Conservation (phyloP, 2,888 invertebrate genomes). For the Nomada fabriciana region DNA sequence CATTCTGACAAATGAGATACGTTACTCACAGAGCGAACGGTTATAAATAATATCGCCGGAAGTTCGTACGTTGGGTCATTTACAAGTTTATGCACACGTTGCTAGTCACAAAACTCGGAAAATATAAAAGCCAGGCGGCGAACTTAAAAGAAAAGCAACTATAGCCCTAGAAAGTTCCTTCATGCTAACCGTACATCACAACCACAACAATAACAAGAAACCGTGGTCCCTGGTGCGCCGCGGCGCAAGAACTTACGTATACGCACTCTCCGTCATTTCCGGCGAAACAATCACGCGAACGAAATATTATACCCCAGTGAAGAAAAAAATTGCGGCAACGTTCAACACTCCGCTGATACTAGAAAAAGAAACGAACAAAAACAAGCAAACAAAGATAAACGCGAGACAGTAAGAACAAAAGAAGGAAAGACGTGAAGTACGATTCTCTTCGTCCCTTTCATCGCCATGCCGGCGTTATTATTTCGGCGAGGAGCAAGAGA, state of each 20-base stretch:
- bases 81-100: conserved; percentile 20
- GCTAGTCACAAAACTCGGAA: conserved; percentile 17
- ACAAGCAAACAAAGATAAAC: too few species aligned
- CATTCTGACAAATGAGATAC: background rate
- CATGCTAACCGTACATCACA: conserved; percentile 18
- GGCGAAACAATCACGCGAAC: background rate
- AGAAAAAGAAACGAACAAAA: background rate
- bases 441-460: background rate
- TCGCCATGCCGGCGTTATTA: background rate
- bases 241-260: background rate
- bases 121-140: conserved; percentile 7
- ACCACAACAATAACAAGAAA: conserved; percentile 13
- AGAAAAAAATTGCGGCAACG: background rate
- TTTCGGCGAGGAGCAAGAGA: conserved; percentile 15
- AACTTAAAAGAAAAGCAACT: conserved; percentile 4
- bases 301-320: background rate
- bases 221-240: background rate
- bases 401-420: too few species aligned
- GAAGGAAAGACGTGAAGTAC: background rate
- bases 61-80: background rate
- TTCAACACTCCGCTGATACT: background rate
- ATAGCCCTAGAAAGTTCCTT: conserved; percentile 7
- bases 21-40: background rate
- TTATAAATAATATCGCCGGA: conserved; percentile 5
- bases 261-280: background rate